These are phyloP conservation scores for Agrotis segetum DNA, from an alignment of 2,888 invertebrate genomes.

Conservation along the genomic window DNA sequence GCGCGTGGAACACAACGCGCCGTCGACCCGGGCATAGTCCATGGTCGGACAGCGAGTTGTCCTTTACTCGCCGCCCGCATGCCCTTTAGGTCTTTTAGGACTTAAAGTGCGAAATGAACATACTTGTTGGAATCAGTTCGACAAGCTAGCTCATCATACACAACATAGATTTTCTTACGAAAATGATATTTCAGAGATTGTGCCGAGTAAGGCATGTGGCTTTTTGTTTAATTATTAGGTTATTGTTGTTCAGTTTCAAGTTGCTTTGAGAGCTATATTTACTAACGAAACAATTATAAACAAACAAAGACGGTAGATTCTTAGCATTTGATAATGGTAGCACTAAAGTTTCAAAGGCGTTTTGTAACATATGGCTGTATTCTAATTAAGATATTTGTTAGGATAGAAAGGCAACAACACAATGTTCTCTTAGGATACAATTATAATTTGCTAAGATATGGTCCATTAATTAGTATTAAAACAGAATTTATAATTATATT, in stretches of 20 bases:
- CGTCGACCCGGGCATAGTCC: too few relatives aligned
- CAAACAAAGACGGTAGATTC: slow-evolving; percentile 21
- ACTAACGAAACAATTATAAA: slow-evolving; percentile 30
- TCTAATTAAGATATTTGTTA: slow-evolving; percentile 14
- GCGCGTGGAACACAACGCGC: too few relatives aligned
- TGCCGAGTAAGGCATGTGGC: slow-evolving; percentile 10
- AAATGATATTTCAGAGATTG: slow-evolving; percentile 19
- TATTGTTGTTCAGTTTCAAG: slow-evolving; percentile 31
- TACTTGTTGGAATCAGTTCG: too few relatives aligned
- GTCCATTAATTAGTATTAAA: neutral
- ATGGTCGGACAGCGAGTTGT: too few relatives aligned
- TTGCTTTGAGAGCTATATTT: slow-evolving; percentile 30
- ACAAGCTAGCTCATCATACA: too few relatives aligned
- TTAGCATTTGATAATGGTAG: slow-evolving; percentile 11
- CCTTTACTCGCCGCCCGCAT: too few relatives aligned
- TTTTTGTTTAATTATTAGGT: slow-evolving; percentile 42
- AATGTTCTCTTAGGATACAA: neutral
- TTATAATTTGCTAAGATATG: neutral
- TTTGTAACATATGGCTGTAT: slow-evolving; percentile 2
- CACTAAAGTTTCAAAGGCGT: slow-evolving; percentile 22
- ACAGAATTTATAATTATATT: neutral
- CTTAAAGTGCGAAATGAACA: too few relatives aligned
- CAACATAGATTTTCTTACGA: slow-evolving; percentile 46
- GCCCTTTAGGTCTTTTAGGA: too few relatives aligned
- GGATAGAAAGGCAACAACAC: neutral